Evolutionary conservation across 1,140 invertebrate species (phyloP).

Genomic region (Cotesia glomerata): DNA sequence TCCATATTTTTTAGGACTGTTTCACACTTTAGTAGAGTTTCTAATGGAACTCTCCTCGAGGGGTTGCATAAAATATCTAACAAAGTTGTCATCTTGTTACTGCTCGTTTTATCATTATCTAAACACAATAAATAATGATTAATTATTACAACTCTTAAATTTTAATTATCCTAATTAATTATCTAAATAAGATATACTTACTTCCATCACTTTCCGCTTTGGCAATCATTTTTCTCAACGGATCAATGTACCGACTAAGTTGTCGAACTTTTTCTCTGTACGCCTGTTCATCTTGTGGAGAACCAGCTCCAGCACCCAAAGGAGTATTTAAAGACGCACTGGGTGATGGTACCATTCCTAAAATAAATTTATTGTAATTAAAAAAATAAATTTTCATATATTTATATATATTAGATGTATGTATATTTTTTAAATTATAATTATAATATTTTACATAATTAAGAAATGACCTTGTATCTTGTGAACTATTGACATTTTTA

Average conservation of each 20-base stretch:
- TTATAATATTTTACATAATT: too few relatives aligned
- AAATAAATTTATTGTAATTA: too few relatives aligned
- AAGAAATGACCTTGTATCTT: too few relatives aligned
- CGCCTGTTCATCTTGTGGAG: conserved; percentile 84
- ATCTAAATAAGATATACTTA: conserved; percentile 51
- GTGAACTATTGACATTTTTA: too few relatives aligned
- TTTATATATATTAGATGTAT: too few relatives aligned
- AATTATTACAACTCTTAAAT: too few relatives aligned
- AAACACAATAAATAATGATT: background rate
- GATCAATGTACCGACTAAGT: conserved; percentile 91
- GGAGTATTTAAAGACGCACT: conserved; percentile 83
- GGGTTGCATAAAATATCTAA: conserved; percentile 90
- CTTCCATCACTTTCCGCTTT: conserved; percentile 84
- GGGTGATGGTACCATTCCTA: conserved; percentile 79
- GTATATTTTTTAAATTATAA: too few relatives aligned
- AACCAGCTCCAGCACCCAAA: conserved; percentile 70
- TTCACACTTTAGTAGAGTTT: conserved; percentile 91
- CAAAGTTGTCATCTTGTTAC: conserved; percentile 85
- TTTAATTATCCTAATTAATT: too few relatives aligned
- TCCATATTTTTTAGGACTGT: conserved; percentile 86
- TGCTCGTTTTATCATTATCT: conserved; percentile 83
- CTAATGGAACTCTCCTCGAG: conserved; percentile 83
- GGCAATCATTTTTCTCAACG: conserved; percentile 84
- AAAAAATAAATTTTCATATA: too few relatives aligned
- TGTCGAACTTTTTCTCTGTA: conserved; percentile 92